Evolutionary conservation across 1,140 invertebrate genomes (phyloP), one percentile per base, ranked within the genome.

Genomic region (Phortica variegata): DNA sequence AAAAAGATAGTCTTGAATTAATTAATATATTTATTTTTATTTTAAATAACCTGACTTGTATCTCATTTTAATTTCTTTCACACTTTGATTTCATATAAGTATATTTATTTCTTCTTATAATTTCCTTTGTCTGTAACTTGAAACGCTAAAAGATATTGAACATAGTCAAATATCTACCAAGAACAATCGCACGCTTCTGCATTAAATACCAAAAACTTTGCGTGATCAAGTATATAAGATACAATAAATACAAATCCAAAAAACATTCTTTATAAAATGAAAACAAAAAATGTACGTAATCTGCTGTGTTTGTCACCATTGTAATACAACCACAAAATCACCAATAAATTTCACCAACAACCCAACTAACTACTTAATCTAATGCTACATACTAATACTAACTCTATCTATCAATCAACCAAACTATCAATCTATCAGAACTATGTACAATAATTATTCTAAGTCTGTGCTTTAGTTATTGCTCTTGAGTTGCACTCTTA

Each of bases 151-250:
- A 56, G 23, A 26, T 6, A 65, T 59, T 56, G 63, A 66, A 66
- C 63, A 63, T 66, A 68, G 63, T 60, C 62, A 62, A 62, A 63
- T 51, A n/a, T n/a, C n/a, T n/a, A n/a, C n/a, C n/a, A n/a, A n/a
- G 49, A 69, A 72, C 61, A 69, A 69, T 51, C 65, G 69, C 69
- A 73, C 69, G 69, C 69, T 73, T 73, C 62, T 73, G 69, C 69
- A 73, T 73, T 66, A 71, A 60, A 34, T 54, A 60, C 52, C 23
- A 55, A 51, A 59, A 62, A 50, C 21, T 18, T 56, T 54, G 54
- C 54, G 54, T 68, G 60, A 65, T 52, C 53, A 54, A 53, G 53
- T 58, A 53, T 60, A 60, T 68, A 63, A 68, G 62, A 56, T 53
- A 68, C 66, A 63, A 56, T 58, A 56, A 66, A 59, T 68, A 68